Percentiles rank a stretch among this genome's conserved stretches.
Conservation (phyloP, 2,797 vertebrate species). For the Cynodonichthys magdalenae region DNA sequence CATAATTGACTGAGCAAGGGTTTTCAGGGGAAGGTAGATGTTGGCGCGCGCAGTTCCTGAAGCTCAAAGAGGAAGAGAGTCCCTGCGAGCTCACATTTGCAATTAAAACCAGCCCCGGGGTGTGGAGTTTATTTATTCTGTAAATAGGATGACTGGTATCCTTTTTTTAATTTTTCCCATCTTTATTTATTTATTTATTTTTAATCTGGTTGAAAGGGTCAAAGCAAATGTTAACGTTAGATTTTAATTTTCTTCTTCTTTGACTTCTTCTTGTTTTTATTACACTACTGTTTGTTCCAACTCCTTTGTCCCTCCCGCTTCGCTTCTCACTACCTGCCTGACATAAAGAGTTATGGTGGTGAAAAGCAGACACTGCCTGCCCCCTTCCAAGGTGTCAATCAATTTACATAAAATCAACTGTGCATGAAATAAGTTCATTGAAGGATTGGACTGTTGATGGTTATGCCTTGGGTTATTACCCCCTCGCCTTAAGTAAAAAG, state of each 20-base stretch:
- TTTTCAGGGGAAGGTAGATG: conserved; percentile 83
- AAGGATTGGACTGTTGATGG: conserved; percentile 76
- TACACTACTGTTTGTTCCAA: conserved; percentile 24
- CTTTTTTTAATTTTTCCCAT: neutral
- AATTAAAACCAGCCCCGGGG: conserved; percentile 91
- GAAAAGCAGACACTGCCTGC: conserved; percentile 77
- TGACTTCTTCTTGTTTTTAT: conserved; percentile 9
- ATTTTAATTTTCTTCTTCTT: conserved; percentile 5
- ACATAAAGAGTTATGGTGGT: conserved; percentile 86
- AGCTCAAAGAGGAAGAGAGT: conserved; percentile 84
- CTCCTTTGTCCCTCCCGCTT: conserved; percentile 51
- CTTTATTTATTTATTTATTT: conserved; percentile 69
- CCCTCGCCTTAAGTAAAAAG: conserved; percentile 71
- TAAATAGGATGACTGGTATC: conserved; percentile 89
- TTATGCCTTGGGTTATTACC: conserved; percentile 74
- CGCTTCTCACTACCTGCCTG: conserved; percentile 69
- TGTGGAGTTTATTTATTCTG: conserved; percentile 89
- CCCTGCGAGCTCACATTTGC: conserved; percentile 89
- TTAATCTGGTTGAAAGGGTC: conserved; percentile 56
- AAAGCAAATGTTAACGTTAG: conserved; percentile 64
- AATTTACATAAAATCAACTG: conserved; percentile 91
- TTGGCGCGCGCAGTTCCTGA: conserved; percentile 79
- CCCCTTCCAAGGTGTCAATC: conserved; percentile 88
- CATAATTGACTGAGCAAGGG: conserved; percentile 97
- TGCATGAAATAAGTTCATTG: conserved; percentile 88